Evolutionary conservation across 2,888 invertebrate genomes (phyloP), one percentile per base, ranked within the genome.

Genomic region (Zaprionus bogoriensis): DNA sequence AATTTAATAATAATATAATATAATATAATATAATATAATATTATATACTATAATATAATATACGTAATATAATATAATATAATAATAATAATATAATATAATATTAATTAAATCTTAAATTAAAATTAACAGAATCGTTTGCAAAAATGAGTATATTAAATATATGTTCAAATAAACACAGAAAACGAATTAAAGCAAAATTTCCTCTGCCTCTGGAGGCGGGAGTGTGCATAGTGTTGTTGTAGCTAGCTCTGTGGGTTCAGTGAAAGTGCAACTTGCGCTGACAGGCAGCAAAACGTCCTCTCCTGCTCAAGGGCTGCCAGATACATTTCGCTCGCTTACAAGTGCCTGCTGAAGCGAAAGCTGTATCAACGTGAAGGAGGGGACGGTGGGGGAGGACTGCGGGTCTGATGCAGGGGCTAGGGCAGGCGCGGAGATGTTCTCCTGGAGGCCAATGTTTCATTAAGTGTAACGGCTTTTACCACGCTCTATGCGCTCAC

Each of bases 361-460:
- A 72, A 72, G 74, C 69, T 59, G 23, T 27, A 47, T 39, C 55
- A 65, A 36, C 60, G 14, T 22, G 10, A 51, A 58, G 20, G 45
- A 20, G 4, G n/a, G 2, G 4, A 32, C 12, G 4, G 2, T 1
- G 6, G 5, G 20, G 4, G 3, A 14, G 53, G 1, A 55, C 27
- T 44, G 47, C 41, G 10, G 45, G 51, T 36, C n/a, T n/a, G n/a
- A n/a, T n/a, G 23, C 28, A 32, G 7, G 14, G 20, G 6, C n/a
- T n/a, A n/a, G n/a, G 36, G 2, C 2, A 22, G 44, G 2, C 46
- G 30, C 41, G 44, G 47, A n/a, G 45, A 55, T 51, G 57, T 69
- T 61, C 50, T 57, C 62, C 63, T 76, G 52, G 76, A 76, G 80
- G 80, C 68, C 83, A 85, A 79, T 76, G 86, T 67, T 76, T 83